Evolutionary conservation across 2,113 vertebrate species (phyloP).

Genomic region (Ascaphus truei): DNA sequence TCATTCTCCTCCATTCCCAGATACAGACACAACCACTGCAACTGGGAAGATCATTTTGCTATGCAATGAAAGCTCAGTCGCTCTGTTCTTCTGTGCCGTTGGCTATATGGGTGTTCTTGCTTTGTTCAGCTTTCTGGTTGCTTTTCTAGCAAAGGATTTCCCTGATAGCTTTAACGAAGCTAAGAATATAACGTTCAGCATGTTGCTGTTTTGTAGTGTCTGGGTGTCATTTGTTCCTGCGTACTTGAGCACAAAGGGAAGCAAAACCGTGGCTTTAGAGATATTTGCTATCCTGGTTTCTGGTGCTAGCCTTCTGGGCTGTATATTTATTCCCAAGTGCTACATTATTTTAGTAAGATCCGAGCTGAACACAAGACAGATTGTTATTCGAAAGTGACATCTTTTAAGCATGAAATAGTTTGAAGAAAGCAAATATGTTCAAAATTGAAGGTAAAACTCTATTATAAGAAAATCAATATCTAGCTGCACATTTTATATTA

Average conservation of each 20-base stretch:
- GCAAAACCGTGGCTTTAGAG: background rate
- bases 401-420: too few relatives aligned
- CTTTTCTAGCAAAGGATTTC: conserved; percentile 40
- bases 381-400: background rate
- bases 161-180: conserved; percentile 44
- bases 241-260: background rate
- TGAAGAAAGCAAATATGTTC: too few relatives aligned
- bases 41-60: conserved; percentile 44
- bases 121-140: conserved; percentile 41
- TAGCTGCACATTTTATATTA: too few relatives aligned
- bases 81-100: conserved; percentile 41
- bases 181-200: background rate
- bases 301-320: background rate
- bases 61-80: conserved; percentile 41
- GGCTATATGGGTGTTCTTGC: conserved; percentile 42
- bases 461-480: too few relatives aligned
- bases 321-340: conserved; percentile 1
- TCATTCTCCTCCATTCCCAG: background rate
- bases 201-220: background rate
- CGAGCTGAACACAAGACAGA: background rate
- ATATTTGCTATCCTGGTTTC: conserved; percentile 9
- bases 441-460: too few relatives aligned
- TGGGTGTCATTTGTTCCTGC: background rate
- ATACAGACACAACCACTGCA: background rate
- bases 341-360: background rate